These are phyloP conservation scores for Lampris incognitus DNA, from an alignment of 2,113 vertebrate species.

Conservation along the genomic window DNA sequence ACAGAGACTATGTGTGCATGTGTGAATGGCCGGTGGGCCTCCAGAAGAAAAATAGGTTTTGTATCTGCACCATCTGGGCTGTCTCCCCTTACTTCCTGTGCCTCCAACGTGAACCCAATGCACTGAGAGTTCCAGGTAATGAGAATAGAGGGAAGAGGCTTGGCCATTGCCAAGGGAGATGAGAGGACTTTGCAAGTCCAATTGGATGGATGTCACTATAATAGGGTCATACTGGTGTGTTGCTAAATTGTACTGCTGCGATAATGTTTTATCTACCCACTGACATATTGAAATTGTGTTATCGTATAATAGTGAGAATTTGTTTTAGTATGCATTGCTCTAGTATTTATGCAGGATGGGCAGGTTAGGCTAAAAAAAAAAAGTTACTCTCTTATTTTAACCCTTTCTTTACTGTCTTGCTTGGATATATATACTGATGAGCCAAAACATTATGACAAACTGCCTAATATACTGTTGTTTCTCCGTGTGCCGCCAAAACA, in stretches of 20 bases:
- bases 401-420: conserved; percentile 4
- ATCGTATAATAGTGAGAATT: neutral
- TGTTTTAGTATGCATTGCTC: neutral
- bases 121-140: conserved; percentile 48
- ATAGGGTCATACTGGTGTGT: neutral
- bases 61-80: conserved; percentile 77
- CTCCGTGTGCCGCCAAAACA: too few relatives aligned
- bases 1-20: neutral
- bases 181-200: neutral
- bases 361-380: neutral
- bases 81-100: conserved; percentile 73
- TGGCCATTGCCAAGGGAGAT: neutral
- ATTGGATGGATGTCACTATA: neutral
- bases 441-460: too few relatives aligned
- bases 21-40: conserved; percentile 39
- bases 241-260: neutral
- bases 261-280: too few relatives aligned
- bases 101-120: conserved; percentile 47
- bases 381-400: neutral
- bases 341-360: neutral
- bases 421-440: neutral
- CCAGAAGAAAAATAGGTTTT: conserved; percentile 60
- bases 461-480: too few relatives aligned
- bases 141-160: conserved; percentile 10
- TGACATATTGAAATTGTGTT: neutral